Evolutionary conservation across 2,888 invertebrate species (phyloP), one percentile per base, ranked within the genome.

Genomic region (Caenorhabditis macrosperma): DNA sequence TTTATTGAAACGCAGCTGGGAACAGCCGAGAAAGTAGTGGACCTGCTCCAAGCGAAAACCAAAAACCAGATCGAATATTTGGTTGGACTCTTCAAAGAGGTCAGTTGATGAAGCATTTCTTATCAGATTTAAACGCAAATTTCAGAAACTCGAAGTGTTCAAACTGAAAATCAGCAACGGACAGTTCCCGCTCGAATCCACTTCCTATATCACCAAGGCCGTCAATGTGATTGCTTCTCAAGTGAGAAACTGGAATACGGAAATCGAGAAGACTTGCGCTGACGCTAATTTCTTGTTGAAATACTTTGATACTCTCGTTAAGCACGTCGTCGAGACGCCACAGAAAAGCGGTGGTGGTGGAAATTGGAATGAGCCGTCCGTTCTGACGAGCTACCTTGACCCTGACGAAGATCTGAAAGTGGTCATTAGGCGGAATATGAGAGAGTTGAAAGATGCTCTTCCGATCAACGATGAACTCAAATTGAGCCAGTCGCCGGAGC

Each of bases 101-200:
- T 59, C 26, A 12, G 20, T 35, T 10, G 17, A 12, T 52, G 3
- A 3, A 5, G 9, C 5, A 38, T 3, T 38, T 38, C 9, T 10
- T 38, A 38, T 15, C 15, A 10, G 3, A 10, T 20, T 20, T 44
- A 17, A 4, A 17, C 4, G 15, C 44, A 12, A 12, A 24, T 59
- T 59, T n/a, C 59, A 59, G 59, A 59, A n/a, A 15, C 44, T 59
- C 1, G 59, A 59, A 24, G 44, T 26, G 59, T 24, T 59, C 41
- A 59, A 59, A 9, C 26, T 41, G 10, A 41, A 59, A 22, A 44
- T 59, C 41, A 41, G 41, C n/a, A 44, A 20, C 26, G 59, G 59
- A 7, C 59, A 59, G 24, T 59, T 59, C 44, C 59, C 59, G 7
- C 59, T 59, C 17, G 59, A 59, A 15, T 59, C 59, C 7, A 59